phyloP scores from a whole-genome alignment of 2,888 invertebrate species.

The Drosophila dives region DNA sequence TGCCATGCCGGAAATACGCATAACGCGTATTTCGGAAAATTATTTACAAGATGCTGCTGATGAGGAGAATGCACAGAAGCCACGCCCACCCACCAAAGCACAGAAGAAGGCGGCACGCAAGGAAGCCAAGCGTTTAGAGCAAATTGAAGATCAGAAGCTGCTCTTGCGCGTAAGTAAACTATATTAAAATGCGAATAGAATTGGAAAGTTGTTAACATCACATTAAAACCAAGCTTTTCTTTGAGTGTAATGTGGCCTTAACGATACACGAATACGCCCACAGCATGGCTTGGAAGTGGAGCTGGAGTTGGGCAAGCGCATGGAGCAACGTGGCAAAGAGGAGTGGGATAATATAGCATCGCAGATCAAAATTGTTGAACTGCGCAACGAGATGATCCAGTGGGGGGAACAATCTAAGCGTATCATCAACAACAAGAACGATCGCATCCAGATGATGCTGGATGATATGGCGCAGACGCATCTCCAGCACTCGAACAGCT shows the following conservation, averaged over 20 bases:
- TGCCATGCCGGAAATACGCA: constrained; percentile 20
- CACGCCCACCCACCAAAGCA: constrained; percentile 58
- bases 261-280: neutral
- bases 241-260: neutral
- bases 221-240: neutral
- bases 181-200: neutral
- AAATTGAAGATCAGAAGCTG: constrained; percentile 60
- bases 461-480: constrained; percentile 73
- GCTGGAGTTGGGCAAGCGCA: constrained; percentile 73
- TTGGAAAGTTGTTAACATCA: neutral
- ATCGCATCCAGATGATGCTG: constrained; percentile 69
- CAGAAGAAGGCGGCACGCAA: constrained; percentile 60
- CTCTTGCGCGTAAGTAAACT: constrained; percentile 65
- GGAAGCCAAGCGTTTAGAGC: constrained; percentile 46
- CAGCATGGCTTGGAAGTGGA: constrained; percentile 78
- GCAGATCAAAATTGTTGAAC: constrained; percentile 74
- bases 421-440: constrained; percentile 73
- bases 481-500: constrained; percentile 71
- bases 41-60: constrained; percentile 46
- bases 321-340: constrained; percentile 62
- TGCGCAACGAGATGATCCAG: constrained; percentile 73
- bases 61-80: constrained; percentile 12
- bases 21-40: constrained; percentile 43
- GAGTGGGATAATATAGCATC: constrained; percentile 78
- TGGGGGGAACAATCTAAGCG: constrained; percentile 66